phyloP scores from a whole-genome alignment of 2,113 vertebrate species.

The Calidris pugnax region DNA sequence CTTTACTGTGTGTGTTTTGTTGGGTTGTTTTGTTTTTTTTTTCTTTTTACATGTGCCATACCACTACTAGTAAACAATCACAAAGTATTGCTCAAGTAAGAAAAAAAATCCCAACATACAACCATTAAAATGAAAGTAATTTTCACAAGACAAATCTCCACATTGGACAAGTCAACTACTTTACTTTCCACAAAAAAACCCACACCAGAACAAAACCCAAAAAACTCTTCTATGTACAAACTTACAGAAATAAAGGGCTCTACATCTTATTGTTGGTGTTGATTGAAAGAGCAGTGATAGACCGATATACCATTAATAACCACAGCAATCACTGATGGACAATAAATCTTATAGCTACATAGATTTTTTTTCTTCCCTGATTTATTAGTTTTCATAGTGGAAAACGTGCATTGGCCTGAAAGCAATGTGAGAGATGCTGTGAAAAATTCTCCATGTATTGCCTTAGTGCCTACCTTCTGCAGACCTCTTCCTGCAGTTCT shows the following conservation, averaged over 20 bases:
- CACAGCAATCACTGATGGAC: neutral
- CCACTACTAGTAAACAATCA: neutral
- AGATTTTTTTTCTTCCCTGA: neutral
- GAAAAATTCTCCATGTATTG: neutral
- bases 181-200: neutral
- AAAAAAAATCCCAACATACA: neutral
- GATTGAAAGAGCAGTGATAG: neutral
- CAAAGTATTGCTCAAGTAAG: constrained; percentile 11
- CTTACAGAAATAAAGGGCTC: neutral
- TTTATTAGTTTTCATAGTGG: neutral
- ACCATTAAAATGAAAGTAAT: neutral
- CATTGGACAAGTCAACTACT: constrained; percentile 67
- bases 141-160: neutral
- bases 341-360: neutral
- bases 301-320: neutral
- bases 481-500: neutral
- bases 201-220: no score
- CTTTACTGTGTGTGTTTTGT: neutral
- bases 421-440: neutral
- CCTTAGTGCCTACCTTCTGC: neutral
- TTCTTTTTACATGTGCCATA: neutral
- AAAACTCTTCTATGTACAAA: neutral
- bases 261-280: neutral
- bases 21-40: neutral
- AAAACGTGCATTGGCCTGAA: neutral